Percentiles rank a stretch among this genome's conserved stretches.
Conservation (phyloP, 2,113 vertebrate species). For the Athene noctua region DNA sequence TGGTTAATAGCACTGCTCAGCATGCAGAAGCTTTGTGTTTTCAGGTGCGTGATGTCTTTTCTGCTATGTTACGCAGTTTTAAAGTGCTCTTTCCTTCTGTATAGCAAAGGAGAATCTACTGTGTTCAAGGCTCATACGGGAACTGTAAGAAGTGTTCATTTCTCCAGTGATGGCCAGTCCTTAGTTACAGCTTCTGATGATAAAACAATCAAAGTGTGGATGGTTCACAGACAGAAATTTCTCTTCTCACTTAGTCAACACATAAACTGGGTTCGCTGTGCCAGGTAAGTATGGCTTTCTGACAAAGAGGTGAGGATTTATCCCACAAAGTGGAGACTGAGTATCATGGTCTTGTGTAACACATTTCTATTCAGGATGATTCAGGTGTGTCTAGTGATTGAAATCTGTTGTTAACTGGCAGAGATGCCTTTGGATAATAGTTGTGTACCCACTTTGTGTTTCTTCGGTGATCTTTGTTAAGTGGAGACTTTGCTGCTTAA, state of each 20-base stretch:
- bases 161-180: constrained; percentile 89
- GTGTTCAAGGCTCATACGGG: constrained; percentile 90
- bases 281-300: constrained; percentile 76
- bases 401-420: neutral
- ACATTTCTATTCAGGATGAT: neutral
- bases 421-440: neutral
- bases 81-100: neutral
- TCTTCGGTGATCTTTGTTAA: neutral
- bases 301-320: neutral
- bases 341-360: neutral
- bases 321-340: neutral
- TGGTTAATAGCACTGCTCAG: neutral
- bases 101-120: constrained; percentile 90
- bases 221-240: constrained; percentile 92
- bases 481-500: neutral
- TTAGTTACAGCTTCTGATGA: constrained; percentile 94
- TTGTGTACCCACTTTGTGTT: neutral
- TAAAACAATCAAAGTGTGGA: constrained; percentile 96
- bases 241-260: constrained; percentile 93
- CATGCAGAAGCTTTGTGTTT: neutral
- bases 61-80: neutral
- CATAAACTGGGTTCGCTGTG: constrained; percentile 98
- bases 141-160: constrained; percentile 89
- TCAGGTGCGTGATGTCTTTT: neutral
- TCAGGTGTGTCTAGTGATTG: neutral